Conservation (phyloP, 1,140 invertebrate species). For the Orchestia grillus region DNA sequence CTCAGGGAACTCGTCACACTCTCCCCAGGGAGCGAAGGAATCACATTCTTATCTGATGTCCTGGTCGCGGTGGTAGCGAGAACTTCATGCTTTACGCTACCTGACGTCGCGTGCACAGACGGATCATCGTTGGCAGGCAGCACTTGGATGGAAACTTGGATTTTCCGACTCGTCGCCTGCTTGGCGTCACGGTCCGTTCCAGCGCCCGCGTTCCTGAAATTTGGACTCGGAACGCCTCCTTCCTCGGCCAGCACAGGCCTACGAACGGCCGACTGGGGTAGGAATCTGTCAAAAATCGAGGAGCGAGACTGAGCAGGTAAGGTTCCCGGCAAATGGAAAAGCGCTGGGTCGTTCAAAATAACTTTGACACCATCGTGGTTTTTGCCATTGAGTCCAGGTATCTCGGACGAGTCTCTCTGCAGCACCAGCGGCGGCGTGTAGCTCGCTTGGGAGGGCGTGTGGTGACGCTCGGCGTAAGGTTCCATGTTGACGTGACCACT, state of each 20-base stretch:
- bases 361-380: background rate
- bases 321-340: background rate
- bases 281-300: background rate
- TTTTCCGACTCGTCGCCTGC: background rate
- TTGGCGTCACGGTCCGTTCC: background rate
- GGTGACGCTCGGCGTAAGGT: background rate
- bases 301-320: background rate
- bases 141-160: constrained; percentile 9
- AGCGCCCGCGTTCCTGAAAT: background rate
- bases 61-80: background rate
- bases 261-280: background rate
- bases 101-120: background rate
- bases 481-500: background rate
- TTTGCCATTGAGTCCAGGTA: background rate
- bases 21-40: background rate
- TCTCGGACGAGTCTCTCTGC: constrained; percentile 26
- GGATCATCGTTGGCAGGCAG: constrained; percentile 6
- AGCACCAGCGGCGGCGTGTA: background rate
- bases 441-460: background rate
- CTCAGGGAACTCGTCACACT: background rate
- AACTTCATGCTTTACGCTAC: background rate
- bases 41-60: background rate
- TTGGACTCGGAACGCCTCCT: background rate
- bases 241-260: background rate
- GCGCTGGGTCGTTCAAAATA: background rate